Evolutionary conservation across 2,888 invertebrate genomes (phyloP).

Genomic region (Andrena minutula): DNA sequence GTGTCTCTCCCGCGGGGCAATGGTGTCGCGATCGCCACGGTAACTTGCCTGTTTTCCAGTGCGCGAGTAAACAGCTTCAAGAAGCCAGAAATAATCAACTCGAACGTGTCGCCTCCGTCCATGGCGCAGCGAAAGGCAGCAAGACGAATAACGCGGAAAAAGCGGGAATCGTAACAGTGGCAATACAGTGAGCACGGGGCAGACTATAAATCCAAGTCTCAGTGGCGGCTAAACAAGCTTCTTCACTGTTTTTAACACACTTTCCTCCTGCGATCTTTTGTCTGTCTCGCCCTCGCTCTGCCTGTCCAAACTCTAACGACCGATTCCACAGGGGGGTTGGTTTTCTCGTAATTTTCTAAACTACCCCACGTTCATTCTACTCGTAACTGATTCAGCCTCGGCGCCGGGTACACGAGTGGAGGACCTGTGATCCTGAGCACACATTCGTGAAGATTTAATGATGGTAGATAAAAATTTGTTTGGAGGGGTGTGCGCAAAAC

Average conservation of each 20-base stretch:
- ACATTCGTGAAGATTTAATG: too few relatives aligned
- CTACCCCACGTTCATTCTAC: slow-evolving; percentile 27
- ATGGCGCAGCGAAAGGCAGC: slow-evolving; percentile 1
- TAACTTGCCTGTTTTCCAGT: background rate
- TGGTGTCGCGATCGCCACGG: background rate
- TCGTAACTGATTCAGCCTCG: slow-evolving; percentile 38
- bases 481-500: too few relatives aligned
- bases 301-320: slow-evolving; percentile 7
- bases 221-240: slow-evolving; percentile 60
- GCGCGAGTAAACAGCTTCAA: background rate
- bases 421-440: background rate
- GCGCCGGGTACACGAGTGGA: slow-evolving; percentile 24
- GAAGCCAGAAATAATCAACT: background rate
- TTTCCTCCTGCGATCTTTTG: slow-evolving; percentile 24
- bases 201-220: slow-evolving; percentile 62
- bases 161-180: background rate
- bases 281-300: slow-evolving; percentile 28
- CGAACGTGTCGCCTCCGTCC: background rate
- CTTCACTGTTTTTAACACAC: slow-evolving; percentile 61
- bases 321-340: slow-evolving; percentile 30
- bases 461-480: too few relatives aligned
- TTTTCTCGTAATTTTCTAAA: slow-evolving; percentile 44
- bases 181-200: slow-evolving; percentile 19
- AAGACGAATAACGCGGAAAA: slow-evolving; percentile 9
- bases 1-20: background rate